phyloP scores from a whole-genome alignment of 2,797 vertebrate genomes.

The Acanthopagrus latus region DNA sequence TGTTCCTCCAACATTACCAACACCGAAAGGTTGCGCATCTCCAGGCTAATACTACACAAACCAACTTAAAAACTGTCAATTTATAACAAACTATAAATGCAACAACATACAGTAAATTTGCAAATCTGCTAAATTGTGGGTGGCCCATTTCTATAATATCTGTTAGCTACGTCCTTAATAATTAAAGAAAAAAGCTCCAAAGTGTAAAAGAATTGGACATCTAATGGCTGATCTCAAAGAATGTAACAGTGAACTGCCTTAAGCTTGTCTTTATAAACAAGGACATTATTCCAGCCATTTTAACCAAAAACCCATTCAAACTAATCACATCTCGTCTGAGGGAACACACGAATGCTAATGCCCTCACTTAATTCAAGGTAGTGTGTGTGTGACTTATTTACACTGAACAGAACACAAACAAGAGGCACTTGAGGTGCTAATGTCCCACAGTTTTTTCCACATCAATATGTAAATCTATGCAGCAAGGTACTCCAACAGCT shows the following conservation, averaged over 20 bases:
- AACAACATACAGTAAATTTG: background rate
- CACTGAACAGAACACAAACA: conserved; percentile 50
- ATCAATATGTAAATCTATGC: conserved; percentile 72
- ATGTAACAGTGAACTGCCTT: conserved; percentile 31
- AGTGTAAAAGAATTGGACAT: background rate
- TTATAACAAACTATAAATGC: background rate
- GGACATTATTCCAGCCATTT: conserved; percentile 47
- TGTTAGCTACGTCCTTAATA: conserved; percentile 3
- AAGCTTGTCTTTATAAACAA: conserved; percentile 30
- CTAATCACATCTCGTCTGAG: conserved; percentile 48
- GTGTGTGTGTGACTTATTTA: conserved; percentile 41
- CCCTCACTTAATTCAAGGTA: conserved; percentile 28
- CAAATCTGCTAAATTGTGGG: background rate
- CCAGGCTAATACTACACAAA: background rate
- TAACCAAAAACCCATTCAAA: conserved; percentile 35
- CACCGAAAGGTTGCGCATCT: conserved; percentile 1
- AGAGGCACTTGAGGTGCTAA: conserved; percentile 49
- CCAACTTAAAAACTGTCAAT: background rate
- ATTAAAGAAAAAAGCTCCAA: conserved; percentile 18
- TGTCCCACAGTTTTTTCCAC: conserved; percentile 29
- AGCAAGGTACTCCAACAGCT: conserved; percentile 44
- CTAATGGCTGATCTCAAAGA: conserved; percentile 15
- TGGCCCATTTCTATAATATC: conserved; percentile 2
- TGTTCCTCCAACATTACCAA: background rate
- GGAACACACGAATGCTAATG: conserved; percentile 52